Percentiles rank a stretch among this genome's conserved stretches.
These are phyloP conservation scores for Kryptolebias ocellatus DNA, from an alignment of 2,797 vertebrate species.

Conservation along the genomic window DNA sequence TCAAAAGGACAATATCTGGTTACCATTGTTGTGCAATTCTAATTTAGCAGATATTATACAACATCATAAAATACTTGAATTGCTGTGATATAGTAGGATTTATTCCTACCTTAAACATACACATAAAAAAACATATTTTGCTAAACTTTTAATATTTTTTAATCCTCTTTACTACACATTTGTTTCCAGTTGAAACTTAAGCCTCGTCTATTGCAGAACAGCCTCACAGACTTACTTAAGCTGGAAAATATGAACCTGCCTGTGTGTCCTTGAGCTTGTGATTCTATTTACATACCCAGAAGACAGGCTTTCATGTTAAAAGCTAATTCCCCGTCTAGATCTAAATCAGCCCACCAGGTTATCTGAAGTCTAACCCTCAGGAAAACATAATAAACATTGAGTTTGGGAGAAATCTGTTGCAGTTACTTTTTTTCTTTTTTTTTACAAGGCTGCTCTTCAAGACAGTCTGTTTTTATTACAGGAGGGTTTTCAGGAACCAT, in stretches of 20 bases:
- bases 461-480: conserved; percentile 65
- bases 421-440: conserved; percentile 9
- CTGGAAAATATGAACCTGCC: conserved; percentile 41
- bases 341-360: conserved; percentile 37
- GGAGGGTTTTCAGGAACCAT: conserved; percentile 69
- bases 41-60: background rate
- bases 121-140: background rate
- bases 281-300: conserved; percentile 43
- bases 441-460: conserved; percentile 48
- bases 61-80: too few species aligned
- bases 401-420: conserved; percentile 20
- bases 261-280: conserved; percentile 17
- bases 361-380: conserved; percentile 41
- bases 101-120: background rate
- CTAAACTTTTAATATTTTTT: background rate
- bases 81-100: background rate
- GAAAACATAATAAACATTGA: conserved; percentile 48
- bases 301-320: conserved; percentile 58
- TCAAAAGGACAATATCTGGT: background rate
- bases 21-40: background rate
- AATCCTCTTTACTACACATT: background rate
- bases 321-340: conserved; percentile 47
- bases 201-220: conserved; percentile 8
- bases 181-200: background rate
- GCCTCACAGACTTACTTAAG: conserved; percentile 24